Conservation (phyloP, 2,113 vertebrate species). For the Gobio gobio region DNA sequence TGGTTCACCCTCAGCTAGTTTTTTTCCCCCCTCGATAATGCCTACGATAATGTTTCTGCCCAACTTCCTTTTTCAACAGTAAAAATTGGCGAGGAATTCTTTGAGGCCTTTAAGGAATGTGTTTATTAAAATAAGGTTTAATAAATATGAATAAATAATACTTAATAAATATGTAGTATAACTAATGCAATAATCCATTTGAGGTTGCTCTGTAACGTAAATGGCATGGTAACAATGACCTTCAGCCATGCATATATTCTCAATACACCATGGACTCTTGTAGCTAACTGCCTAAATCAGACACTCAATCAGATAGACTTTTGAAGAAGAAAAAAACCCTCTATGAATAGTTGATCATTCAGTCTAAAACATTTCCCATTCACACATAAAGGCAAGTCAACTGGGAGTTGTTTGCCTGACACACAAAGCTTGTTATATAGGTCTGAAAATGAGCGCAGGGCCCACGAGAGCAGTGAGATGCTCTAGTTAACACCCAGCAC, state of each 20-base stretch:
- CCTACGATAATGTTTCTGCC: no score
- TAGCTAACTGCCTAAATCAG: not conserved
- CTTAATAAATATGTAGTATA: not conserved
- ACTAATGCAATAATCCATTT: not conserved
- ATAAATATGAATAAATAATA: no score
- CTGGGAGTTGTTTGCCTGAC: constrained; percentile 54
- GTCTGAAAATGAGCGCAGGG: constrained; percentile 72
- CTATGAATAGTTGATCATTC: constrained; percentile 4
- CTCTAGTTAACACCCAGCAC: constrained; percentile 64
- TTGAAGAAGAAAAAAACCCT: not conserved
- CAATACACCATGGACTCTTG: not conserved
- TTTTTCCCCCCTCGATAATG: no score
- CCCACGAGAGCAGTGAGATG: constrained; percentile 68
- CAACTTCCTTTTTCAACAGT: no score
- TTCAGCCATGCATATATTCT: not conserved
- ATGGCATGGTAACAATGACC: not conserved
- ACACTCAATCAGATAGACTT: not conserved
- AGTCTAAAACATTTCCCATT: constrained; percentile 10
- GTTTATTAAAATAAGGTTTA: not conserved
- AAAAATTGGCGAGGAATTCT: no score
- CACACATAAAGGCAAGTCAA: not conserved
- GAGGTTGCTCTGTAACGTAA: not conserved
- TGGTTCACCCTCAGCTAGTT: no score
- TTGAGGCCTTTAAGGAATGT: not conserved
- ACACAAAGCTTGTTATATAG: constrained; percentile 68